A percentile compares a stretch with the other conserved stretches of the same genome.
These are phyloP conservation scores for Luehdorfia chinensis DNA, from an alignment of 1,140 invertebrate genomes.

Conservation along the genomic window DNA sequence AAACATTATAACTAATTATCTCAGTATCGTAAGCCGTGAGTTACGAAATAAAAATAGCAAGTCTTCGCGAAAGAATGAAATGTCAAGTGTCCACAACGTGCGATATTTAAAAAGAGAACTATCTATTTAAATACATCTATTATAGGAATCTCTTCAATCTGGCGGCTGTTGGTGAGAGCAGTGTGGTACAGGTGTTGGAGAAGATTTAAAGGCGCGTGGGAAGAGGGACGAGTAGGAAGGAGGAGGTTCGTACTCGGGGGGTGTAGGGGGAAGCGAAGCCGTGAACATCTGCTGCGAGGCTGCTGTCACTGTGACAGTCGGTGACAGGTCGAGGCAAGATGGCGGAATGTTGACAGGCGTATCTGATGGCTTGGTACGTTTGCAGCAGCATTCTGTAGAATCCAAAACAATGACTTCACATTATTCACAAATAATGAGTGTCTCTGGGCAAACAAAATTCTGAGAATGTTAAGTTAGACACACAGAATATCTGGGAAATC, in stretches of 20 bases:
- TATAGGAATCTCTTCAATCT: slow-evolving; percentile 29
- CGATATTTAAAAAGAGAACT: neutral
- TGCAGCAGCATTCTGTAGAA: slow-evolving; percentile 66
- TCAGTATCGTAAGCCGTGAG: too few relatives aligned
- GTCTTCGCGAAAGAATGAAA: too few relatives aligned
- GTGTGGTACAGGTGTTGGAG: slow-evolving; percentile 57
- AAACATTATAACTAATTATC: too few relatives aligned
- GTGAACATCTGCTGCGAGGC: slow-evolving; percentile 54
- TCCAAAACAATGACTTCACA: slow-evolving; percentile 4
- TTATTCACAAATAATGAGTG: too few relatives aligned
- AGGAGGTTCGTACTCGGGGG: slow-evolving; percentile 62
- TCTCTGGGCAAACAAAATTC: too few relatives aligned
- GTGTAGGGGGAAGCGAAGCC: slow-evolving; percentile 37
- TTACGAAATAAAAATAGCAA: too few relatives aligned
- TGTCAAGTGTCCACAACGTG: slow-evolving; percentile 4
- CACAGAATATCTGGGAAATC: too few relatives aligned
- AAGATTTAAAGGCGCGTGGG: slow-evolving; percentile 64
- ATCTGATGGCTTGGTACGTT: slow-evolving; percentile 64
- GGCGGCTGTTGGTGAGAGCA: slow-evolving; percentile 63
- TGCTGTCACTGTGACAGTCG: slow-evolving; percentile 56
- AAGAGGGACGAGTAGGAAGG: slow-evolving; percentile 67
- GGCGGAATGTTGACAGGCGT: slow-evolving; percentile 59
- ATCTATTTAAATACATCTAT: slow-evolving; percentile 1
- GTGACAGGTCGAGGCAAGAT: slow-evolving; percentile 59
- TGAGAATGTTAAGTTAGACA: too few relatives aligned